A percentile compares a stretch with the other conserved stretches of the same genome.
Evolutionary conservation across 2,113 vertebrate species (phyloP).

Genomic region (Glareola pratincola): DNA sequence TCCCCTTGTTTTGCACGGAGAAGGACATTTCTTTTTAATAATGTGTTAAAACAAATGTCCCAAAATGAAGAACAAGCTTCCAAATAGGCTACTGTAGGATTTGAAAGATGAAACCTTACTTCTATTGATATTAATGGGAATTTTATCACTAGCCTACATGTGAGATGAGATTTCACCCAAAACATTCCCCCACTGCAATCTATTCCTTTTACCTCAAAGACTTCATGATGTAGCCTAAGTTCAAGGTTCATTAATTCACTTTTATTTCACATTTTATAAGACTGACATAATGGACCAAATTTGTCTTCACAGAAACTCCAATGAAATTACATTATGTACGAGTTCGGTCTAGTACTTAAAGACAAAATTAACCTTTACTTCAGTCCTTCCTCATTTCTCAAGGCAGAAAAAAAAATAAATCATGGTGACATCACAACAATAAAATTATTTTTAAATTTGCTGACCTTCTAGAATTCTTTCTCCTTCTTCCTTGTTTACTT

Average conservation of each 20-base stretch:
- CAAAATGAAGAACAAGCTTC: neutral
- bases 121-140: neutral
- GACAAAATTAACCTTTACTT: constrained; percentile 50
- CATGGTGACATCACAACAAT: neutral
- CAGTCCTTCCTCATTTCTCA: neutral
- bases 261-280: constrained; percentile 28
- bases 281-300: constrained; percentile 32
- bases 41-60: neutral
- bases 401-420: neutral
- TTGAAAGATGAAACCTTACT: neutral
- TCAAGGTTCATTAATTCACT: neutral
- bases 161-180: neutral
- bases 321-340: constrained; percentile 41
- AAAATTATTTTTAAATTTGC: neutral
- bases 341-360: neutral
- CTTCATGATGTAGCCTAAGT: neutral
- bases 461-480: neutral
- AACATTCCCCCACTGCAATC: neutral
- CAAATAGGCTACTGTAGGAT: neutral
- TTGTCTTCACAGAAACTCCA: constrained; percentile 22
- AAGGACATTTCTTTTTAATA: neutral
- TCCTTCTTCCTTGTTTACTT: neutral
- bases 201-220: neutral
- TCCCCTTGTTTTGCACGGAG: neutral
- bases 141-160: neutral